Conservation (phyloP, 2,797 vertebrate species). For the Balearica regulorum region DNA sequence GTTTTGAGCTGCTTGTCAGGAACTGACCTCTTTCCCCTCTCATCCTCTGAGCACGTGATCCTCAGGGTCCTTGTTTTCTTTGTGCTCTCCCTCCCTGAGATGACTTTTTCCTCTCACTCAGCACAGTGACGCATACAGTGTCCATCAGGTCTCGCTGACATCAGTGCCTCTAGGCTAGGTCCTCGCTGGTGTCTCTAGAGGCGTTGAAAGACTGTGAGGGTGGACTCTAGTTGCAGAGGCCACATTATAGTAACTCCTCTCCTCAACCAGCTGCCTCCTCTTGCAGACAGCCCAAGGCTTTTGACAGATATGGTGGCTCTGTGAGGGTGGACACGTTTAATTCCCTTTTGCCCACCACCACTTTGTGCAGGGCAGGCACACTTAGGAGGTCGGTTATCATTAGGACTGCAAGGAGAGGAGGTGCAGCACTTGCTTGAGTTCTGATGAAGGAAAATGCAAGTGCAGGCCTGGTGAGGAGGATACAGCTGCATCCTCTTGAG, state of each 20-base stretch:
- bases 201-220: neutral
- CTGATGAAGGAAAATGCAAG: neutral
- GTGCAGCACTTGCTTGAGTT: neutral
- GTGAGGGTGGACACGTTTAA: neutral
- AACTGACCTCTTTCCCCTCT: slow-evolving; percentile 38
- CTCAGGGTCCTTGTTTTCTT: neutral
- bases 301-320: neutral
- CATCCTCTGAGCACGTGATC: neutral
- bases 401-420: neutral
- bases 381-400: neutral
- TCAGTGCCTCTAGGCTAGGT: neutral
- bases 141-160: neutral
- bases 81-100: neutral
- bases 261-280: neutral
- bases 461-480: slow-evolving; percentile 14
- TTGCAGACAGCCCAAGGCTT: neutral
- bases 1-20: neutral
- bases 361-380: neutral
- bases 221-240: neutral
- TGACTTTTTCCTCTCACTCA: neutral
- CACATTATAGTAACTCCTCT: neutral
- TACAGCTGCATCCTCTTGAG: slow-evolving; percentile 57
- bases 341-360: neutral
- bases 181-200: neutral
- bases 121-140: neutral